Evolutionary conservation across 1,140 invertebrate genomes (phyloP).

Genomic region (Calosoma granatense): DNA sequence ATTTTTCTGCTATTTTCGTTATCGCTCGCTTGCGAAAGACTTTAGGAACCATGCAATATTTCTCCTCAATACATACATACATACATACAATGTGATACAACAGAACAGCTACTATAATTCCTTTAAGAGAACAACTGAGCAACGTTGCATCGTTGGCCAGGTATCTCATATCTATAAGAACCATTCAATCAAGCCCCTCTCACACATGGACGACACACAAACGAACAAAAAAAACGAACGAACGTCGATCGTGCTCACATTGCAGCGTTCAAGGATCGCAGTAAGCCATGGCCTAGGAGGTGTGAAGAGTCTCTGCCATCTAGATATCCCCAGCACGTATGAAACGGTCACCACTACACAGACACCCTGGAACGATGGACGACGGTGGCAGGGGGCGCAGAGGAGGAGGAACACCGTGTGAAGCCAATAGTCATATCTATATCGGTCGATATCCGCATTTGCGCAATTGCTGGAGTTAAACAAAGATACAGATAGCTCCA

Average conservation of each 20-base stretch:
- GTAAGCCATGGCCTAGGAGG: too few relatives aligned
- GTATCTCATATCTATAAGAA: background rate
- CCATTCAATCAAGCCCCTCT: slow-evolving; percentile 1
- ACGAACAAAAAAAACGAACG: background rate
- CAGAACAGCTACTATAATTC: too few relatives aligned
- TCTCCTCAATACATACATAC: too few relatives aligned
- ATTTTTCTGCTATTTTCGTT: too few relatives aligned
- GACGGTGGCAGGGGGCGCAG: background rate
- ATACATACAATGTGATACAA: too few relatives aligned
- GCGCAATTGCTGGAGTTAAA: background rate
- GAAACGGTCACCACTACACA: background rate
- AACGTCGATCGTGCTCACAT: too few relatives aligned
- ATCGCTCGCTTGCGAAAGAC: too few relatives aligned
- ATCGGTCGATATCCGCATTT: slow-evolving; percentile 8
- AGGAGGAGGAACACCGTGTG: background rate
- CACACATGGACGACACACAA: background rate
- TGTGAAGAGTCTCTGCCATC: background rate
- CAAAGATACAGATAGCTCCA: too few relatives aligned
- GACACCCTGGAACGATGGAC: background rate
- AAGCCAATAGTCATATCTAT: slow-evolving; percentile 3
- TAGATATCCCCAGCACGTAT: slow-evolving; percentile 2
- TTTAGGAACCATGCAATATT: background rate
- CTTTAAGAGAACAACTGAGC: background rate
- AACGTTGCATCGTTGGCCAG: background rate
- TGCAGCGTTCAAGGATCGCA: too few relatives aligned